These are phyloP conservation scores for Mallotus villosus DNA, from an alignment of 2,797 vertebrate genomes.

Conservation along the genomic window DNA sequence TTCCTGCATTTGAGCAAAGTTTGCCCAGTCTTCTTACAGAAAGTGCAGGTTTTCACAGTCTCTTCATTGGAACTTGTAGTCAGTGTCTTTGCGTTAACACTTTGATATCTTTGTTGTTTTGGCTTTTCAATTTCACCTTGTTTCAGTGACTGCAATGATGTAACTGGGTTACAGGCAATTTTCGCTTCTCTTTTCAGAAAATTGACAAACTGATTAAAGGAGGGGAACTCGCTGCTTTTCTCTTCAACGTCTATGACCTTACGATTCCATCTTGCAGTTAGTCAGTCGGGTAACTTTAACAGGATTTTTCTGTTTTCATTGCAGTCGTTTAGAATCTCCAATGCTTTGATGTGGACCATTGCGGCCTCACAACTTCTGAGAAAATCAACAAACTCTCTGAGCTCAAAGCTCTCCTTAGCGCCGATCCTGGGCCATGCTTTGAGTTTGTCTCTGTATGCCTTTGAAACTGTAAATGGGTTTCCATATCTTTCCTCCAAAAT, in stretches of 20 bases:
- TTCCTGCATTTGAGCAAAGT: slow-evolving; percentile 19
- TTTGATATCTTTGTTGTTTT: slow-evolving; percentile 2
- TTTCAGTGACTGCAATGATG: too few relatives aligned
- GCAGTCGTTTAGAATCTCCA: slow-evolving; percentile 44
- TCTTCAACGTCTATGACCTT: slow-evolving; percentile 35
- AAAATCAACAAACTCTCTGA: slow-evolving; percentile 44
- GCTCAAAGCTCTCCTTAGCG: slow-evolving; percentile 38
- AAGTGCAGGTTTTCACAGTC: background rate
- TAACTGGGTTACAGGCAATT: slow-evolving; percentile 33
- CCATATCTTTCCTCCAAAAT: slow-evolving; percentile 35
- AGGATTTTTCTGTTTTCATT: slow-evolving; percentile 45
- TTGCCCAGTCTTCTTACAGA: slow-evolving; percentile 31
- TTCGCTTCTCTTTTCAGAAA: slow-evolving; percentile 43
- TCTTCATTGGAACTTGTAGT: slow-evolving; percentile 24
- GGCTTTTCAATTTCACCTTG: background rate
- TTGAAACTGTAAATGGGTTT: slow-evolving; percentile 41
- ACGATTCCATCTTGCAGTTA: slow-evolving; percentile 35
- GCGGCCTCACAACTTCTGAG: slow-evolving; percentile 40
- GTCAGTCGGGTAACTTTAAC: slow-evolving; percentile 43
- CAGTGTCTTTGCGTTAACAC: slow-evolving; percentile 20
- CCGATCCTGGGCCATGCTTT: slow-evolving; percentile 39
- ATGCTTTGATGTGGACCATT: slow-evolving; percentile 34
- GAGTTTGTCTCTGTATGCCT: slow-evolving; percentile 46
- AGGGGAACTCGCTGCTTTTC: slow-evolving; percentile 16
- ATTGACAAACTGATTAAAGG: slow-evolving; percentile 43